phyloP scores from a whole-genome alignment of 2,797 vertebrate species.

The Remorina albescens region DNA sequence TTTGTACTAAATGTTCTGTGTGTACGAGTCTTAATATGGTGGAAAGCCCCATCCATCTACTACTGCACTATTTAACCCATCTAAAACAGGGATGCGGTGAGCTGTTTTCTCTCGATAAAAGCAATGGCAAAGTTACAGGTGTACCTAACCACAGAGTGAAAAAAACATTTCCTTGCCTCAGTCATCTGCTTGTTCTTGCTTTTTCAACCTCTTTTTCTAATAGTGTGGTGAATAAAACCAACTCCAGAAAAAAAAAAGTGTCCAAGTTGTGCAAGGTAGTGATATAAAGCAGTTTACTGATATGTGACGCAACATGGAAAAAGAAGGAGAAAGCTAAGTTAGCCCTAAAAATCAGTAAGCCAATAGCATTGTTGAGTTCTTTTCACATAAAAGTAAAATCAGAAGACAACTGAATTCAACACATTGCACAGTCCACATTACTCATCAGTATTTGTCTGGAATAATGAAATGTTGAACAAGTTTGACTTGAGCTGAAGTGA shows the following conservation, averaged over 20 bases:
- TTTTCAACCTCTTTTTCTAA: slow-evolving; percentile 73
- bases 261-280: slow-evolving; percentile 15
- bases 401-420: background rate
- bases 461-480: background rate
- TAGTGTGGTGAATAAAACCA: slow-evolving; percentile 66
- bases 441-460: background rate
- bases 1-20: slow-evolving; percentile 60
- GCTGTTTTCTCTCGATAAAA: slow-evolving; percentile 84
- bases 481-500: no score
- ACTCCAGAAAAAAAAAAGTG: slow-evolving; percentile 38
- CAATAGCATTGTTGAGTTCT: background rate
- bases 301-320: slow-evolving; percentile 11
- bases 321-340: background rate
- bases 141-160: slow-evolving; percentile 87
- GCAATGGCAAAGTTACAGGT: slow-evolving; percentile 85
- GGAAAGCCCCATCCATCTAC: slow-evolving; percentile 86
- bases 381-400: slow-evolving; percentile 4
- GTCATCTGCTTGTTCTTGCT: slow-evolving; percentile 63
- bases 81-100: slow-evolving; percentile 86
- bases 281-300: slow-evolving; percentile 2
- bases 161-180: slow-evolving; percentile 83
- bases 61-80: slow-evolving; percentile 85
- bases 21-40: slow-evolving; percentile 65
- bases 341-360: background rate
- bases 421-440: background rate